Evolutionary conservation across 2,797 vertebrate genomes (phyloP).

Genomic region (Corythornis leucogaster): DNA sequence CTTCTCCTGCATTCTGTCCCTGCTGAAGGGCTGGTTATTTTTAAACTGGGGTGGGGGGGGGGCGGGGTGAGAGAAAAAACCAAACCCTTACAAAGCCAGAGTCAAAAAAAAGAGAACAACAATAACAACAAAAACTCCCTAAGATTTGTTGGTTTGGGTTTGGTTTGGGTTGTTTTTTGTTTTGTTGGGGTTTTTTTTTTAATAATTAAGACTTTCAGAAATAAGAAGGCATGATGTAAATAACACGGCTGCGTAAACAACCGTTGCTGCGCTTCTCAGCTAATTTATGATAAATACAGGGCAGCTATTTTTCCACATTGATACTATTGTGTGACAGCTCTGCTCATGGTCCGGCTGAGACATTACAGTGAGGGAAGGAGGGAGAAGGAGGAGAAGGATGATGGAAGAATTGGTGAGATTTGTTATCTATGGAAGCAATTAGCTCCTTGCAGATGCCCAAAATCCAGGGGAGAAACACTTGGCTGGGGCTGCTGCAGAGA

Average conservation of each 20-base stretch:
- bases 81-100: neutral
- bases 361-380: neutral
- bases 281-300: neutral
- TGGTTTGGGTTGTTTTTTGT: neutral
- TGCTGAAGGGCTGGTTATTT: slow-evolving; percentile 47
- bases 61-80: neutral
- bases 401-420: neutral
- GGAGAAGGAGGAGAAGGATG: neutral
- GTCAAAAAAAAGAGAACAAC: slow-evolving; percentile 4
- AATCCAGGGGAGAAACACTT: neutral
- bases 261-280: neutral
- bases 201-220: slow-evolving; percentile 56
- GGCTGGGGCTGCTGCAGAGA: neutral
- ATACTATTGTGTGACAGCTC: neutral
- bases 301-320: slow-evolving; percentile 12
- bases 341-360: neutral
- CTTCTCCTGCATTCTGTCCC: neutral
- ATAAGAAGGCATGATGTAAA: slow-evolving; percentile 36
- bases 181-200: neutral
- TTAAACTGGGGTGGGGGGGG: slow-evolving; percentile 18
- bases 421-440: neutral
- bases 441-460: neutral
- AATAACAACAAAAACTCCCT: neutral
- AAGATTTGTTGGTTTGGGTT: slow-evolving; percentile 17
- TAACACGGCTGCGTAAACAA: neutral